phyloP scores from a whole-genome alignment of 1,140 invertebrate genomes.

The Atta cephalotes region DNA sequence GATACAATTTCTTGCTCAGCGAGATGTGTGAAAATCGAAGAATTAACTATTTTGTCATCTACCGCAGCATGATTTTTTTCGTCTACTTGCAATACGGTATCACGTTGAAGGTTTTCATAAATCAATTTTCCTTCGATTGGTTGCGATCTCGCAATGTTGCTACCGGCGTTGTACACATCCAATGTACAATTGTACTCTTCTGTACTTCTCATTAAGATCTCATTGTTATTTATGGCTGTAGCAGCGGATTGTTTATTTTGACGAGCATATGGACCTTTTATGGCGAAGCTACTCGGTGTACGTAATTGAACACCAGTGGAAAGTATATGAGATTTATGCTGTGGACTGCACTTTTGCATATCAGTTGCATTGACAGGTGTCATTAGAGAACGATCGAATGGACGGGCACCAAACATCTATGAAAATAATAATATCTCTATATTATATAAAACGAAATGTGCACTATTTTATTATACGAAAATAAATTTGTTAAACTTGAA shows the following conservation, averaged over 20 bases:
- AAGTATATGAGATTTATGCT: constrained; percentile 72
- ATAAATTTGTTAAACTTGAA: background rate
- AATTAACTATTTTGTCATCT: background rate
- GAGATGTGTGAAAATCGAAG: background rate
- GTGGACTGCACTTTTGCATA: constrained; percentile 76
- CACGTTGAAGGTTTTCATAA: background rate
- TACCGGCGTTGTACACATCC: background rate
- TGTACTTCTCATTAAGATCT: background rate
- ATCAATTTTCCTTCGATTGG: constrained; percentile 6
- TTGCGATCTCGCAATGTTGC: constrained; percentile 46
- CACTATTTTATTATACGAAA: background rate
- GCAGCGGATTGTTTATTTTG: constrained; percentile 1
- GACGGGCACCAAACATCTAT: constrained; percentile 78
- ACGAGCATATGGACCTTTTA: constrained; percentile 67
- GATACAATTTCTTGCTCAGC: constrained; percentile 27
- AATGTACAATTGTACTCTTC: constrained; percentile 17
- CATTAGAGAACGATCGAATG: constrained; percentile 78
- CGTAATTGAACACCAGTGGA: constrained; percentile 76
- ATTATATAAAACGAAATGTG: background rate
- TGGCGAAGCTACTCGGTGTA: constrained; percentile 84
- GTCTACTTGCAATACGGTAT: background rate
- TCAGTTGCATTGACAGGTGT: constrained; percentile 82
- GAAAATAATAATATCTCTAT: constrained; percentile 42
- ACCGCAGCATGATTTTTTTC: background rate
- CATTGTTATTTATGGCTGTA: background rate